These are phyloP conservation scores for Cettia cetti DNA, from an alignment of 2,113 vertebrate species.

Conservation along the genomic window DNA sequence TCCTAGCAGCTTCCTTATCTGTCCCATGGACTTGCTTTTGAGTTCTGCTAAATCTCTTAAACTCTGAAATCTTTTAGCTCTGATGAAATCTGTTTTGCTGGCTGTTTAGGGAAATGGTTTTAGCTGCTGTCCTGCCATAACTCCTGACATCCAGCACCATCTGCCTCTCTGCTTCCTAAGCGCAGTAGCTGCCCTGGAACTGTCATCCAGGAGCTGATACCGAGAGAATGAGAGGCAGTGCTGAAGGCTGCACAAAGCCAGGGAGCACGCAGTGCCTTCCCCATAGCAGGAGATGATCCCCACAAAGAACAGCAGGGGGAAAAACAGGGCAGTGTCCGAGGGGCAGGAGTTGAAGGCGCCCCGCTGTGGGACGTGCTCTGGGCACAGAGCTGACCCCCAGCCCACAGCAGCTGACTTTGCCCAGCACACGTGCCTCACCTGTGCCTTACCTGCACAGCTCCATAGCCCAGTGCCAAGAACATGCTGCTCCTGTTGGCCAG, in stretches of 20 bases:
- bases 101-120: neutral
- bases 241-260: neutral
- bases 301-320: neutral
- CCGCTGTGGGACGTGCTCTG: accelerated
- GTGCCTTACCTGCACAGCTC: neutral
- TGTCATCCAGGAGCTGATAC: neutral
- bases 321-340: neutral
- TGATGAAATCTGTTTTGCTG: neutral
- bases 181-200: neutral
- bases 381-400: neutral
- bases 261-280: neutral
- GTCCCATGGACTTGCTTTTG: neutral
- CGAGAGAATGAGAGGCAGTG: accelerated
- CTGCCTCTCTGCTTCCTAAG: neutral
- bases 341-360: neutral
- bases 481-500: accelerated
- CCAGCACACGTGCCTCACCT: neutral
- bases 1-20: conserved; percentile 12
- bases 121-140: neutral
- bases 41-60: neutral
- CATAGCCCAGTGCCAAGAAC: neutral
- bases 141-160: neutral
- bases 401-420: neutral
- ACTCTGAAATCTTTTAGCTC: neutral
- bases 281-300: neutral